Conservation (phyloP, 2,113 vertebrate genomes). For the Gavia stellata region DNA sequence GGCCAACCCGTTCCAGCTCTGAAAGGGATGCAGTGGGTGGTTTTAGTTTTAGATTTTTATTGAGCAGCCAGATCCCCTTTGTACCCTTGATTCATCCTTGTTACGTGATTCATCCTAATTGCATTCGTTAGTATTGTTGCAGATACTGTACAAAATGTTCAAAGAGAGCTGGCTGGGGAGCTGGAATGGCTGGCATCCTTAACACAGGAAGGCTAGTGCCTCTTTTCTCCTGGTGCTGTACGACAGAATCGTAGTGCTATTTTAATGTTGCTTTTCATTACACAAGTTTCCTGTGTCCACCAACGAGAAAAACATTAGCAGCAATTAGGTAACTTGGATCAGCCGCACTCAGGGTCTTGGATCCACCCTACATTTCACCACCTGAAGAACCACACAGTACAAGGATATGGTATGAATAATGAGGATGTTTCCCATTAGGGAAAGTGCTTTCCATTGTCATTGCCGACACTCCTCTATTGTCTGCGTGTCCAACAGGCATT, state of each 20-base stretch:
- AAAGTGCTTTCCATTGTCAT: slow-evolving; percentile 37
- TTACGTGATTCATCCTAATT: background rate
- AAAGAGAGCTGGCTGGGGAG: background rate
- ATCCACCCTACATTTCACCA: background rate
- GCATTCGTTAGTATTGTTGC: background rate
- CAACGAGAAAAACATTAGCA: background rate
- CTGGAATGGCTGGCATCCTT: background rate
- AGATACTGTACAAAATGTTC: background rate
- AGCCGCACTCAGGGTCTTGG: background rate
- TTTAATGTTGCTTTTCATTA: background rate
- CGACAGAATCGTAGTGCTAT: background rate
- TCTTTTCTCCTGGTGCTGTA: background rate
- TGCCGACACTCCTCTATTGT: background rate
- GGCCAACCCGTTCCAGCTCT: background rate
- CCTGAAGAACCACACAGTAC: background rate
- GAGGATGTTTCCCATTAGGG: slow-evolving; percentile 39
- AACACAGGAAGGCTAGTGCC: background rate
- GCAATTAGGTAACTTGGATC: background rate
- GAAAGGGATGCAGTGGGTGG: background rate
- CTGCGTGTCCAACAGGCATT: background rate
- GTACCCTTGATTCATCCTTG: background rate
- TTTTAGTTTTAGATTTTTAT: background rate
- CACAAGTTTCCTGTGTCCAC: background rate
- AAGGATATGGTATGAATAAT: background rate
- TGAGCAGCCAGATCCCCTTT: background rate